Evolutionary conservation across 1,140 invertebrate species (phyloP).

Genomic region (Drosophila pachea): DNA sequence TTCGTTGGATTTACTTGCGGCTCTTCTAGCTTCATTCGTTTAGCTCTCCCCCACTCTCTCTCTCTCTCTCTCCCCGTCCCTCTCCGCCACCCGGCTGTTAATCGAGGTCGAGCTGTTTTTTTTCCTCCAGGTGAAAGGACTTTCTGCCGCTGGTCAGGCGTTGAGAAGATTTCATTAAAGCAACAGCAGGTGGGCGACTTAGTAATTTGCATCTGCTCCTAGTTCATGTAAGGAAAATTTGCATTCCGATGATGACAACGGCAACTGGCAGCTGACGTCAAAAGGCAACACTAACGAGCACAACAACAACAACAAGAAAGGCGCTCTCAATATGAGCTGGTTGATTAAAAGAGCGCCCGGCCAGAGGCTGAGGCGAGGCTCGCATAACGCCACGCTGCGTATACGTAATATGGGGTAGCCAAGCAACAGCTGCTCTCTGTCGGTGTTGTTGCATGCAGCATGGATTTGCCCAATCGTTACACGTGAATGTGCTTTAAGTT

Average conservation of each 20-base stretch:
- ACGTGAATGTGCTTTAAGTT: conserved; percentile 31
- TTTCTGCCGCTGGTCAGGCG: neutral
- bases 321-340: neutral
- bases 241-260: conserved; percentile 10
- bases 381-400: conserved; percentile 28
- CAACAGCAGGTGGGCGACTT: neutral
- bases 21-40: no score
- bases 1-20: no score
- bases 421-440: neutral
- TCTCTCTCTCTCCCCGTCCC: no score
- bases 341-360: conserved; percentile 45
- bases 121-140: neutral
- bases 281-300: conserved; percentile 20
- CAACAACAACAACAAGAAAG: conserved; percentile 4
- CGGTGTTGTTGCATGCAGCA: neutral
- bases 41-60: no score
- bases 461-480: neutral
- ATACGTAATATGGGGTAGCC: conserved; percentile 38
- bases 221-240: conserved; percentile 23
- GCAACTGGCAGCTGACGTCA: conserved; percentile 29
- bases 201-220: conserved; percentile 6
- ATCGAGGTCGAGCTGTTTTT: neutral
- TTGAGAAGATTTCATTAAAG: neutral
- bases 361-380: conserved; percentile 15
- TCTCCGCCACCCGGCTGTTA: no score